Conservation (phyloP, 2,113 vertebrate species). For the Centropus bengalensis region DNA sequence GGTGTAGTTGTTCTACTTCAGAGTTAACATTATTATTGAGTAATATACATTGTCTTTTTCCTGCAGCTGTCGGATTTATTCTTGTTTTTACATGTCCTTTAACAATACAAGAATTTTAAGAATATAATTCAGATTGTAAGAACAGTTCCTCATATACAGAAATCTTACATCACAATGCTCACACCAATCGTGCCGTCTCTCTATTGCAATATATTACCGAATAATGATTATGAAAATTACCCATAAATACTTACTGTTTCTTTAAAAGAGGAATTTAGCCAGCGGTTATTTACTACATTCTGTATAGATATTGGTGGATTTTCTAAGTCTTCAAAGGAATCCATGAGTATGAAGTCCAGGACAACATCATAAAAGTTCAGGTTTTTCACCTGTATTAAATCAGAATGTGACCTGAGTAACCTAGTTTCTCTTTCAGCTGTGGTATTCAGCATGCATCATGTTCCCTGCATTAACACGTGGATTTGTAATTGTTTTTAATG, state of each 20-base stretch:
- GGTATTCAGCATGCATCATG: not conserved
- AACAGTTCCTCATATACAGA: not conserved
- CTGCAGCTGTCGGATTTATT: not conserved
- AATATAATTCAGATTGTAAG: not conserved
- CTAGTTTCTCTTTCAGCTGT: not conserved
- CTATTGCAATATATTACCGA: not conserved
- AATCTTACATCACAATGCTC: not conserved
- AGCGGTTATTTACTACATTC: constrained; percentile 95
- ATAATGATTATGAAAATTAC: not conserved
- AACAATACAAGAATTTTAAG: too few species aligned
- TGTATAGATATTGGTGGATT: constrained; percentile 95
- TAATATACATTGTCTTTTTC: not conserved
- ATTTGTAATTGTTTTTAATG: not conserved
- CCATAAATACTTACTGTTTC: constrained; percentile 86
- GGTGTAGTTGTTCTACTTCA: not conserved
- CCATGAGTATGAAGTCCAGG: constrained; percentile 97
- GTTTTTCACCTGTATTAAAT: constrained; percentile 87
- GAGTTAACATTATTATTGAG: not conserved
- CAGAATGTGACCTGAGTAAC: constrained; percentile 40
- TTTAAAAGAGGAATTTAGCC: constrained; percentile 96
- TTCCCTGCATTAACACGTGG: not conserved
- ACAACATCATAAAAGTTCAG: constrained; percentile 97
- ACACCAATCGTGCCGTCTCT: not conserved
- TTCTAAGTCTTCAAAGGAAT: constrained; percentile 98
- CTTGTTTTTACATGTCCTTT: not conserved